Conservation (phyloP, 1,140 invertebrate species). For the Drosophila jambulina region DNA sequence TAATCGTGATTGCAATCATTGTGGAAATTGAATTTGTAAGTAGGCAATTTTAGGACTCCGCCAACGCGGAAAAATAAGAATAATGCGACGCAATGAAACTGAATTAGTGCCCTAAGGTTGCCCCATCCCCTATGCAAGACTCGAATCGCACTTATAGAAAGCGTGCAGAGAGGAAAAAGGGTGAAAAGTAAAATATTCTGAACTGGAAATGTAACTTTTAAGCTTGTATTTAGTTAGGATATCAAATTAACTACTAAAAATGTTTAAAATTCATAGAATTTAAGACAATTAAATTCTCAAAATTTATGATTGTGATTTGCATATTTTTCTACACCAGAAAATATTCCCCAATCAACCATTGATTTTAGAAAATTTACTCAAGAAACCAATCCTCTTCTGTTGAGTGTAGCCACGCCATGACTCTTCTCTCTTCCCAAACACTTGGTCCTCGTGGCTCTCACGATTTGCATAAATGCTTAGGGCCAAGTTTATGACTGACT, state of each 20-base stretch:
- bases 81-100: constrained; percentile 67
- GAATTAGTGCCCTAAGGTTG: constrained; percentile 52
- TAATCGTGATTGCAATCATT: constrained; percentile 76
- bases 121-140: neutral
- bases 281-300: neutral
- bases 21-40: constrained; percentile 80
- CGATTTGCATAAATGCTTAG: constrained; percentile 69
- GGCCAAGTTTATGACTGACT: constrained; percentile 72
- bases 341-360: too few species aligned
- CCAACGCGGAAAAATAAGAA: constrained; percentile 62
- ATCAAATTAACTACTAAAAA: too few species aligned
- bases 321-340: too few species aligned
- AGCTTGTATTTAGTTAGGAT: too few species aligned
- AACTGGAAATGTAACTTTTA: too few species aligned
- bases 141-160: constrained; percentile 6
- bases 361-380: neutral
- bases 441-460: constrained; percentile 16
- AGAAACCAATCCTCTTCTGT: neutral
- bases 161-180: neutral
- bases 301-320: too few species aligned
- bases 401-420: constrained; percentile 1
- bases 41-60: constrained; percentile 66
- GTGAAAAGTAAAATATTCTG: neutral
- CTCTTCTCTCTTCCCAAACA: constrained; percentile 3
- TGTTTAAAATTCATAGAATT: neutral